A percentile compares a stretch with the other conserved stretches of the same genome.
These are phyloP conservation scores for Homarus gammarus DNA, from an alignment of 2,888 invertebrate genomes.

Conservation along the genomic window DNA sequence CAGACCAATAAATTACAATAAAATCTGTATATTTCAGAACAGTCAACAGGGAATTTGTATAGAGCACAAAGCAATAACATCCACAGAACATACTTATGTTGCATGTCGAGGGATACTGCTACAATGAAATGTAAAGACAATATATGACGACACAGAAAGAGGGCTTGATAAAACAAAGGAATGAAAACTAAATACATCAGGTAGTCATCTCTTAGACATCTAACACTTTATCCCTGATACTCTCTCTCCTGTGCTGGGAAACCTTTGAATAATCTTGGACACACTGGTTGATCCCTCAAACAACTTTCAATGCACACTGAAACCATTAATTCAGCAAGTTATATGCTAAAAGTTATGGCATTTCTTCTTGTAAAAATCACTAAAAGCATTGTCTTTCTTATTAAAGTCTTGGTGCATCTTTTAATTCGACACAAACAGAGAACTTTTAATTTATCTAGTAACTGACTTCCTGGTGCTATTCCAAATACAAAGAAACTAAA, in stretches of 20 bases:
- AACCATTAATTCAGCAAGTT: not conserved
- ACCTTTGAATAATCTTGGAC: slow-evolving; percentile 12
- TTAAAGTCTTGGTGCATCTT: not conserved
- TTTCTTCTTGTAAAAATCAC: not conserved
- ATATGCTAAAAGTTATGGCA: not conserved
- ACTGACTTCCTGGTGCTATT: not conserved
- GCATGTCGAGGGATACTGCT: slow-evolving; percentile 44
- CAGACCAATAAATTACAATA: slow-evolving; percentile 31
- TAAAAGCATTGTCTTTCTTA: not conserved
- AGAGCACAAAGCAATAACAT: slow-evolving; percentile 63
- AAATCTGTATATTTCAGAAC: slow-evolving; percentile 67
- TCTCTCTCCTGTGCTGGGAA: slow-evolving; percentile 13
- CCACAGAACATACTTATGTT: slow-evolving; percentile 55
- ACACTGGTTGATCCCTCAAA: not conserved
- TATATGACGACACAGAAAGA: slow-evolving; percentile 20
- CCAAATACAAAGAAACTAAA: not conserved
- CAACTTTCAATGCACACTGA: not conserved
- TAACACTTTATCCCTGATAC: slow-evolving; percentile 25
- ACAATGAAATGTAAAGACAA: slow-evolving; percentile 14
- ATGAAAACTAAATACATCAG: slow-evolving; percentile 23
- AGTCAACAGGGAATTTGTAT: slow-evolving; percentile 60
- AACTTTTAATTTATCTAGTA: not conserved
- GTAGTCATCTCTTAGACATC: slow-evolving; percentile 18
- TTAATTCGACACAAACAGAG: not conserved
- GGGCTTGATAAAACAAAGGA: not conserved